Percentiles rank a stretch among this genome's conserved stretches.
These are phyloP conservation scores for Sapajus apella DNA, from an alignment of 2,113 vertebrate genomes.

Conservation along the genomic window DNA sequence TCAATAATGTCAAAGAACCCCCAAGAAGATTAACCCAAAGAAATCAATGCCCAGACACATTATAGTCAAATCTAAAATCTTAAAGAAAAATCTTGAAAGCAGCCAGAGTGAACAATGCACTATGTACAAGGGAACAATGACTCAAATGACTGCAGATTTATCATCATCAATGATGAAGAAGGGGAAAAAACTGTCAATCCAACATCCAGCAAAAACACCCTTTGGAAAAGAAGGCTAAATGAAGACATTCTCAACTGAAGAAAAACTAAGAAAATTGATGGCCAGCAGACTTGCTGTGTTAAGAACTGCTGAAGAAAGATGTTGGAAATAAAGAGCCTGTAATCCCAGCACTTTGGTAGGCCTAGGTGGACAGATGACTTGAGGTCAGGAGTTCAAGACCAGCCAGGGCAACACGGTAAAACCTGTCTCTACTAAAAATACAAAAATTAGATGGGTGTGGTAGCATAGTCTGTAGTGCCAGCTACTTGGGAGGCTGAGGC, in stretches of 20 bases:
- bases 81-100: neutral
- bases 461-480: neutral
- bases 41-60: neutral
- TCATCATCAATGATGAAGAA: neutral
- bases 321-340: neutral
- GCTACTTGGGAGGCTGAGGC: neutral
- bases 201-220: neutral
- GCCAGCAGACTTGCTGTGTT: neutral
- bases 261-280: neutral
- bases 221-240: neutral
- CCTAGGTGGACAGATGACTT: neutral
- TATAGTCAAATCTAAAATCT: neutral
- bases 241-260: neutral
- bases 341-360: neutral
- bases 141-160: neutral
- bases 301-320: neutral
- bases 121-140: neutral
- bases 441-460: neutral
- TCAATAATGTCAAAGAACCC: neutral
- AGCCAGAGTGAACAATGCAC: neutral
- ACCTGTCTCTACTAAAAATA: neutral
- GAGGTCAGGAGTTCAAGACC: neutral
- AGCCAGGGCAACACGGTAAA: neutral
- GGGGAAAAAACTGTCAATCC: neutral
- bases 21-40: neutral